A percentile compares a stretch with the other conserved stretches of the same genome.
These are phyloP conservation scores for Magallana gigas DNA, from an alignment of 1,140 invertebrate genomes.

Conservation along the genomic window DNA sequence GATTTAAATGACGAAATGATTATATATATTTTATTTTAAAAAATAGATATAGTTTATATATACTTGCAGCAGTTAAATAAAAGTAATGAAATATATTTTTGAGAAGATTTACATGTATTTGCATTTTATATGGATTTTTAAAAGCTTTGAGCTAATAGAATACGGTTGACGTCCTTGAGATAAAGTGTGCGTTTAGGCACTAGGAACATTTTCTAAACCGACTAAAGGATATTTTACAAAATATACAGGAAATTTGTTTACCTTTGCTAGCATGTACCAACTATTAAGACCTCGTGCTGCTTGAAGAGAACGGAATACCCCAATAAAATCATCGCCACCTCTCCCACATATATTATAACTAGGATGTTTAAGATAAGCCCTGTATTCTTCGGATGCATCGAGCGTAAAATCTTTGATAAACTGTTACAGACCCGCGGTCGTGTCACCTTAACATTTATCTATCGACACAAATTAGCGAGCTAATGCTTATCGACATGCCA, in stretches of 20 bases:
- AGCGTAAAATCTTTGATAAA: slow-evolving; percentile 34
- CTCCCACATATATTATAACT: neutral
- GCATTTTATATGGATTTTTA: too few relatives aligned
- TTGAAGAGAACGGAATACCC: neutral
- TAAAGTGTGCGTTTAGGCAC: too few relatives aligned
- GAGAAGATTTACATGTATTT: too few relatives aligned
- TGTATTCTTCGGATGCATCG: neutral
- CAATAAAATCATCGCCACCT: slow-evolving; percentile 14
- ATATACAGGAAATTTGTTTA: neutral
- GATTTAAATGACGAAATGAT: too few relatives aligned
- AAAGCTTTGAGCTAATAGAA: too few relatives aligned
- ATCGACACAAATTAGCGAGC: neutral
- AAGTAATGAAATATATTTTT: too few relatives aligned
- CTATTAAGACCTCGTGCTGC: neutral
- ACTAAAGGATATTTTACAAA: neutral
- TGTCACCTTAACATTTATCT: slow-evolving; percentile 16
- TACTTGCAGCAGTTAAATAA: too few relatives aligned
- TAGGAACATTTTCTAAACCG: too few relatives aligned
- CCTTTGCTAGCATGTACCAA: neutral
- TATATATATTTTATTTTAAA: too few relatives aligned
- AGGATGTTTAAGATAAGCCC: slow-evolving; percentile 2
- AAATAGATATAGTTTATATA: too few relatives aligned
- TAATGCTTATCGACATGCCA: neutral
- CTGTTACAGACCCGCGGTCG: neutral
- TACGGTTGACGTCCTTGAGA: too few relatives aligned